phyloP scores from a whole-genome alignment of 2,888 invertebrate species.

The Troglohyphantes excavatus region DNA sequence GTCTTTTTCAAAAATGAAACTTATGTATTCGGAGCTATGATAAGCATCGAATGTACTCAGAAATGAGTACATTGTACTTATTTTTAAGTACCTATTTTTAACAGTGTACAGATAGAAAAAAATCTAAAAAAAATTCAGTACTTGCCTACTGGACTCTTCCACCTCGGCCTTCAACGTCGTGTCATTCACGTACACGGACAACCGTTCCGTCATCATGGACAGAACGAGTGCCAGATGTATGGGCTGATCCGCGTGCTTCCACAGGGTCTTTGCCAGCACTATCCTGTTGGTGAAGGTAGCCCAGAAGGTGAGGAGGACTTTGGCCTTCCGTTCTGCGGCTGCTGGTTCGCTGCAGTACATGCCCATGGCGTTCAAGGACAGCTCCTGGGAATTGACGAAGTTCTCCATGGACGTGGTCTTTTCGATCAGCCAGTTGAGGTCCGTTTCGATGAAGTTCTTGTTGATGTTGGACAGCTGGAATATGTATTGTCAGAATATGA shows the following conservation, averaged over 20 bases:
- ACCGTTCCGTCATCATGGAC: constrained; percentile 80
- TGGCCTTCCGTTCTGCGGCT: constrained; percentile 80
- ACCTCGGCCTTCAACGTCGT: constrained; percentile 80
- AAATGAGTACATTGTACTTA: no score
- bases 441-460: constrained; percentile 80
- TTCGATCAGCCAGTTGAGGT: constrained; percentile 81
- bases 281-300: constrained; percentile 80
- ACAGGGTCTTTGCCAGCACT: constrained; percentile 80
- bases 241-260: constrained; percentile 81
- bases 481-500: not conserved
- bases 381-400: constrained; percentile 82
- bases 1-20: no score
- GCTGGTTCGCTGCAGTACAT: constrained; percentile 80
- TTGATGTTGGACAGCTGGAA: constrained; percentile 76
- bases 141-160: constrained; percentile 79
- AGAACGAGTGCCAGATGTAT: constrained; percentile 81
- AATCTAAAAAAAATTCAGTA: no score
- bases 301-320: constrained; percentile 80
- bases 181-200: constrained; percentile 80
- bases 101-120: no score
- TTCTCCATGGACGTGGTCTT: constrained; percentile 81
- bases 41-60: no score
- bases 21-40: no score
- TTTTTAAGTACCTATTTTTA: no score
- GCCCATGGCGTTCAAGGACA: constrained; percentile 81